Percentiles rank a stretch among this genome's conserved stretches.
phyloP scores from a whole-genome alignment of 2,797 vertebrate genomes.

The Geotrypetes seraphini region DNA sequence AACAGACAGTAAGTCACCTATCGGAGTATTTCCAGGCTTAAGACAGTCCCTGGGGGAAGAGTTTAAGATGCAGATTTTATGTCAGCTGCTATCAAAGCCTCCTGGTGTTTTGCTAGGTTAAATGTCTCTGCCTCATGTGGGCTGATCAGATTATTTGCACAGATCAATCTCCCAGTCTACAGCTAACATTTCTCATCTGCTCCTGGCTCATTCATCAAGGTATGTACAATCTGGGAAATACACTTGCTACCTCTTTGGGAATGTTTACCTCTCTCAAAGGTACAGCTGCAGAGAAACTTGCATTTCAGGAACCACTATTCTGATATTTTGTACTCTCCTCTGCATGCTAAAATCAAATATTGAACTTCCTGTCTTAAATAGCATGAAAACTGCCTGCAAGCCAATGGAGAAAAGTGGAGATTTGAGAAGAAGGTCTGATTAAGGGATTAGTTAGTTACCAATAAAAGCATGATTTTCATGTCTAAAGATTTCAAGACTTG shows the following conservation, averaged over 20 bases:
- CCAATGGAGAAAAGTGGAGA: too few relatives aligned
- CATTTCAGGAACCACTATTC: too few relatives aligned
- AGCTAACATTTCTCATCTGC: slow-evolving; percentile 18
- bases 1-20: slow-evolving; percentile 29
- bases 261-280: not conserved
- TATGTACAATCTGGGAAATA: slow-evolving; percentile 28
- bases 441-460: too few relatives aligned
- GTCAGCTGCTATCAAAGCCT: slow-evolving; percentile 37
- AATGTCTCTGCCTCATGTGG: slow-evolving; percentile 40
- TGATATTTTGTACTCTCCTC: too few relatives aligned
- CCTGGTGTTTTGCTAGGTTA: slow-evolving; percentile 32
- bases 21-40: slow-evolving; percentile 32
- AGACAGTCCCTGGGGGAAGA: slow-evolving; percentile 41
- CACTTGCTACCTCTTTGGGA: slow-evolving; percentile 1
- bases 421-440: too few relatives aligned
- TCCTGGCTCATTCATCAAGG: slow-evolving; percentile 48
- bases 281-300: not conserved
- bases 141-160: slow-evolving; percentile 43
- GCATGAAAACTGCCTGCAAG: too few relatives aligned
- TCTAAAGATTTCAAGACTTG: too few relatives aligned
- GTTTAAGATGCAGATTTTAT: slow-evolving; percentile 40
- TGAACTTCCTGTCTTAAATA: too few relatives aligned
- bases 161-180: slow-evolving; percentile 31
- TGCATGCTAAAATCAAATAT: too few relatives aligned
- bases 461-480: too few relatives aligned